Percentiles rank a stretch among this genome's conserved stretches.
phyloP scores from a whole-genome alignment of 2,888 invertebrate genomes.

The Hymenopus coronatus region DNA sequence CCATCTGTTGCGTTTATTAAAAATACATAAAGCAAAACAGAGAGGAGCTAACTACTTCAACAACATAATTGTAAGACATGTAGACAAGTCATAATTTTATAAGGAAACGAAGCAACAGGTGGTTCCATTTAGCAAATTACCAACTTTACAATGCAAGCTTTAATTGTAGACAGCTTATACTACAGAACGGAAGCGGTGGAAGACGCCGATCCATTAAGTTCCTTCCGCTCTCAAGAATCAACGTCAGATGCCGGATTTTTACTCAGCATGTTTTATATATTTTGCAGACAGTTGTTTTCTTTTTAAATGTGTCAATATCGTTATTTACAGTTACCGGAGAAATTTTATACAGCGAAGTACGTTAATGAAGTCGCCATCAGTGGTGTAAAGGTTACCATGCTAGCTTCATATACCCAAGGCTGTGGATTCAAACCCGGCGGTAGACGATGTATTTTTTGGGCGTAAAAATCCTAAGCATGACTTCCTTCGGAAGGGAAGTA shows the following conservation, averaged over 20 bases:
- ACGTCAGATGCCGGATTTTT: too few species aligned
- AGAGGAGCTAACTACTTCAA: not conserved
- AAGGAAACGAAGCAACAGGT: not conserved
- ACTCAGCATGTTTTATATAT: too few species aligned
- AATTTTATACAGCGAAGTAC: too few species aligned
- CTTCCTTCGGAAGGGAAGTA: too few species aligned
- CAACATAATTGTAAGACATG: not conserved
- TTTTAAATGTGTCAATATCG: not conserved
- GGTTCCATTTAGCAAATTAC: not conserved
- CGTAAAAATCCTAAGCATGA: too few species aligned
- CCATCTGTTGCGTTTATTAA: not conserved
- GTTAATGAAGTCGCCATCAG: too few species aligned
- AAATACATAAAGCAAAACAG: not conserved
- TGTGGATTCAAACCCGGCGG: too few species aligned
- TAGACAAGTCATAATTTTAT: not conserved
- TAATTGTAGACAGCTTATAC: not conserved
- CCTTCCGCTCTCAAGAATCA: not conserved
- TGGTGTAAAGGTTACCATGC: too few species aligned
- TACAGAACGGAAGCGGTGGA: not conserved
- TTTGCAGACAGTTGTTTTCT: not conserved
- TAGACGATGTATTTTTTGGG: too few species aligned
- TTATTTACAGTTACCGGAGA: too few species aligned
- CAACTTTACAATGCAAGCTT: not conserved
- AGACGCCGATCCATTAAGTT: not conserved
- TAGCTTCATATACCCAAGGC: too few species aligned